phyloP scores from a whole-genome alignment of 2,888 invertebrate genomes.

The Mamestra brassicae region DNA sequence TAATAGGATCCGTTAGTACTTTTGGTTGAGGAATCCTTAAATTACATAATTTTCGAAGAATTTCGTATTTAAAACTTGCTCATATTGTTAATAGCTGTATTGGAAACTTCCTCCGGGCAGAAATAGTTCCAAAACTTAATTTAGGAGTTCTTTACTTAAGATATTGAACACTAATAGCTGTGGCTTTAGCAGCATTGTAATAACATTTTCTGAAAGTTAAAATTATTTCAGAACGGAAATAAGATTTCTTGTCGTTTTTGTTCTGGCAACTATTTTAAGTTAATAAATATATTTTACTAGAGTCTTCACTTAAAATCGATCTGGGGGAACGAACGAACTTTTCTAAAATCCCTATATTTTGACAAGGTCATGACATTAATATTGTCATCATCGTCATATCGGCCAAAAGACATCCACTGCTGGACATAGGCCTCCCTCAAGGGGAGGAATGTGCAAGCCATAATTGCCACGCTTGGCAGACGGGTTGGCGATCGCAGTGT shows the following conservation, averaged over 20 bases:
- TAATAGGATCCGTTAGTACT: background rate
- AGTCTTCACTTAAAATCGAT: background rate
- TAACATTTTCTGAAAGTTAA: slow-evolving; percentile 39
- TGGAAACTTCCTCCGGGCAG: slow-evolving; percentile 11
- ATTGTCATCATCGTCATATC: no score
- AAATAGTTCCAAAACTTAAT: slow-evolving; percentile 52
- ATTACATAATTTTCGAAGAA: slow-evolving; percentile 10
- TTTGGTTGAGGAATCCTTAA: background rate
- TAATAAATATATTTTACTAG: background rate
- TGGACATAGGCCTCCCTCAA: no score
- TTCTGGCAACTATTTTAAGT: background rate
- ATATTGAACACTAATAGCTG: slow-evolving; percentile 48
- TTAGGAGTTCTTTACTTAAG: slow-evolving; percentile 35
- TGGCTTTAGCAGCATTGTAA: slow-evolving; percentile 34
- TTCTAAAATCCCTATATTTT: no score
- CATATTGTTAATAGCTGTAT: slow-evolving; percentile 34
- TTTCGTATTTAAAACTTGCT: slow-evolving; percentile 17
- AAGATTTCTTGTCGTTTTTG: slow-evolving; percentile 16
- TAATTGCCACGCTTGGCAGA: no score
- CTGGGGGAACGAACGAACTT: no score
- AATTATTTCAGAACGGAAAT: slow-evolving; percentile 7
- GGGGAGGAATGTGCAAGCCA: no score
- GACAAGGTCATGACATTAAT: no score
- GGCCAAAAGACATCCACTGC: no score
- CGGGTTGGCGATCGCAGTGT: no score